Percentiles rank a stretch among this genome's conserved stretches.
These are phyloP conservation scores for Cephalotes varians DNA, from an alignment of 2,888 invertebrate genomes.

Conservation along the genomic window DNA sequence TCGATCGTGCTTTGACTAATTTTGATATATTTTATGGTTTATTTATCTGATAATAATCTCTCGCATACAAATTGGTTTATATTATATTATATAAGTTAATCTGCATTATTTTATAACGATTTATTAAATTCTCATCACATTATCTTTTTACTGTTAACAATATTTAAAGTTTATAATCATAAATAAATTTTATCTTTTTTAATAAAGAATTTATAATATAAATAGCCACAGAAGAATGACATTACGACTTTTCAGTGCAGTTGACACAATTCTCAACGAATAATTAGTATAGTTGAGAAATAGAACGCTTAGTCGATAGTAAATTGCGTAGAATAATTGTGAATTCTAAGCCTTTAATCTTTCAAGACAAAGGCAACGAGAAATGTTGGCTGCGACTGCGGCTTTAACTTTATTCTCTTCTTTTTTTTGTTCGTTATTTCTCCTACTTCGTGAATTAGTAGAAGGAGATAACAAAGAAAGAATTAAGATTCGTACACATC, in stretches of 20 bases:
- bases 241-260: background rate
- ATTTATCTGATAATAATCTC: conserved; percentile 62
- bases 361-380: conserved; percentile 79
- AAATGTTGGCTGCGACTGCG: conserved; percentile 74
- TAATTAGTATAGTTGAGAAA: background rate
- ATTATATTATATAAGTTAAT: background rate
- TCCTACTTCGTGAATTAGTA: conserved; percentile 77
- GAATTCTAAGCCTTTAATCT: conserved; percentile 81
- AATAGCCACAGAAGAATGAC: background rate
- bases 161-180: background rate
- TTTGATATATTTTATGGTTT: conserved; percentile 57
- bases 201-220: background rate
- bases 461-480: conserved; percentile 82
- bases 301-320: conserved; percentile 5
- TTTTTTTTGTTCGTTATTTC: conserved; percentile 47
- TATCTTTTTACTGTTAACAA: background rate
- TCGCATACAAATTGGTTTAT: conserved; percentile 37
- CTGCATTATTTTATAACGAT: conserved; percentile 5
- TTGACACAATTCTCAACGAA: conserved; percentile 1
- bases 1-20: conserved; percentile 64
- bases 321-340: conserved; percentile 68
- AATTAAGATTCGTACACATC: conserved; percentile 80
- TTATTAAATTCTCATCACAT: background rate
- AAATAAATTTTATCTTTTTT: background rate
- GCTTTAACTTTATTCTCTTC: conserved; percentile 71